A percentile compares a stretch with the other conserved stretches of the same genome.
Evolutionary conservation across 2,888 invertebrate genomes (phyloP).

Genomic region (Ophraella communa): DNA sequence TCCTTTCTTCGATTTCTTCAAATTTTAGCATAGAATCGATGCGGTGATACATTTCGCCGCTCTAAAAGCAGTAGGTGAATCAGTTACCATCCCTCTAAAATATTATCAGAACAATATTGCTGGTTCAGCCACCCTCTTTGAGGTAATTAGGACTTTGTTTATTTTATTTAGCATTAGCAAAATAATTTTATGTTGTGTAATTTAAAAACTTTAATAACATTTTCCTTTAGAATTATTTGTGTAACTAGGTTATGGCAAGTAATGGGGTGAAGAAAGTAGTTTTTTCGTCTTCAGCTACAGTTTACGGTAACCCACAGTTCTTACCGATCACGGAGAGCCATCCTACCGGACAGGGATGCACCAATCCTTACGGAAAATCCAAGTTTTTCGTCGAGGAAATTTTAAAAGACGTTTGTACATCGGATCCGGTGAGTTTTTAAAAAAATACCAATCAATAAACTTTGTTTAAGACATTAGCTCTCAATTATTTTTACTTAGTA

Average conservation of each 20-base stretch:
- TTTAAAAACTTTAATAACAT: not conserved
- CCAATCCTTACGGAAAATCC: conserved; percentile 92
- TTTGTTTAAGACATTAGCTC: conserved; percentile 1
- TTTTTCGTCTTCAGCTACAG: conserved; percentile 92
- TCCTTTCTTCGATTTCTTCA: conserved; percentile 14
- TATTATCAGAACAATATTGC: conserved; percentile 91
- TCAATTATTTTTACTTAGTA: not conserved
- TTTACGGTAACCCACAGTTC: conserved; percentile 86
- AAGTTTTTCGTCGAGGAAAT: conserved; percentile 96
- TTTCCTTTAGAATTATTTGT: not conserved
- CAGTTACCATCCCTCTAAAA: conserved; percentile 81
- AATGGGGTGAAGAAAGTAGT: conserved; percentile 78
- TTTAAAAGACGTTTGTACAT: conserved; percentile 80
- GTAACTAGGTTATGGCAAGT: conserved; percentile 75
- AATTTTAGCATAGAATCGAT: conserved; percentile 76
- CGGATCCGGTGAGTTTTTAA: conserved; percentile 71
- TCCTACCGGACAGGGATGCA: conserved; percentile 81
- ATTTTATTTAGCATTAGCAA: not conserved
- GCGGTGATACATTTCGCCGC: conserved; percentile 96
- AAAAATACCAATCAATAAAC: no score
- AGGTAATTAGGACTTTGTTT: conserved; percentile 68
- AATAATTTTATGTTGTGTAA: not conserved
- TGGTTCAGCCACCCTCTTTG: conserved; percentile 83
- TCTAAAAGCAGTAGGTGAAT: conserved; percentile 93
- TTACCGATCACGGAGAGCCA: conserved; percentile 86